Conservation (phyloP, 2,888 invertebrate species). For the Mythimna pallens region DNA sequence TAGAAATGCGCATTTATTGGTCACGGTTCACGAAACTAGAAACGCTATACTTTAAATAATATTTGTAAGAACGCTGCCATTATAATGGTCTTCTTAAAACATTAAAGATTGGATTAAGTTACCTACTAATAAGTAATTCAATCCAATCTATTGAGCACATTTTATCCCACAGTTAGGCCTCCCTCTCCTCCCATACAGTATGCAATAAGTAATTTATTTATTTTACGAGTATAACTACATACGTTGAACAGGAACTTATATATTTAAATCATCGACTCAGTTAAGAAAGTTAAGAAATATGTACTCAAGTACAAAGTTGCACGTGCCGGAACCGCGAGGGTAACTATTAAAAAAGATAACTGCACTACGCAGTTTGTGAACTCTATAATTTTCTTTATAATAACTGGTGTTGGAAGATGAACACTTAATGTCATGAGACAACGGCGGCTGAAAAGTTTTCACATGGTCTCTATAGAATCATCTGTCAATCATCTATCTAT, state of each 20-base stretch:
- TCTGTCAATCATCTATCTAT: no score
- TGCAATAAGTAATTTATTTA: background rate
- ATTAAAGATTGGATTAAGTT: no score
- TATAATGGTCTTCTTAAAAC: no score
- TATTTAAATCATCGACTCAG: slow-evolving; percentile 4
- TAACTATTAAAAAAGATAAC: slow-evolving; percentile 24
- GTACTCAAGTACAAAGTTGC: slow-evolving; percentile 19
- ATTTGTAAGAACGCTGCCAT: no score
- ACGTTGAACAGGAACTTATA: background rate
- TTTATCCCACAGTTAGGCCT: no score
- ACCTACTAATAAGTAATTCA: no score
- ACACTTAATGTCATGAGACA: background rate
- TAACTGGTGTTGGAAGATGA: slow-evolving; percentile 24
- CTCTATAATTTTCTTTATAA: slow-evolving; percentile 46
- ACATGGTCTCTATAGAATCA: background rate
- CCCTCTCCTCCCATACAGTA: no score
- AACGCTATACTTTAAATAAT: no score
- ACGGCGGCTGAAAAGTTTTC: slow-evolving; percentile 1
- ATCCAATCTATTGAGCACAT: no score
- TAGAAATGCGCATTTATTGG: no score
- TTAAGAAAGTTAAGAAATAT: slow-evolving; percentile 13
- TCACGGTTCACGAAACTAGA: no score
- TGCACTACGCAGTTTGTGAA: slow-evolving; percentile 10
- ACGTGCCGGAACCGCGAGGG: slow-evolving; percentile 14
- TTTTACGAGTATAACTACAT: background rate